These are phyloP conservation scores for Oegoconia quadripuncta DNA, from an alignment of 2,888 invertebrate genomes.

Conservation along the genomic window DNA sequence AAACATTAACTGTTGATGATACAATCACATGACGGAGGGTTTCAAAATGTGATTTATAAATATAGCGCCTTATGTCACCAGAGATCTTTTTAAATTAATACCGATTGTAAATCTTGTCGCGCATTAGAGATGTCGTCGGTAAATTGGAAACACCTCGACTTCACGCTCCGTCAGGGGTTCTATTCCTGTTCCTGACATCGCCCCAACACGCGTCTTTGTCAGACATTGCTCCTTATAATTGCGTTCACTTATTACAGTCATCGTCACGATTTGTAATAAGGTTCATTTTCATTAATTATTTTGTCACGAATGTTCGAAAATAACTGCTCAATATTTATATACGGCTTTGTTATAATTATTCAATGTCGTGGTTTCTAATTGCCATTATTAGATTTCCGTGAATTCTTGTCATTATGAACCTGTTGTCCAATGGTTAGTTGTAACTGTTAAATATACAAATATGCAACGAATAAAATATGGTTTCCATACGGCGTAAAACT, in stretches of 20 bases:
- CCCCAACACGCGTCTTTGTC: constrained; percentile 54
- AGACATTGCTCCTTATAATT: constrained; percentile 66
- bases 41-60: constrained; percentile 25
- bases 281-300: constrained; percentile 22
- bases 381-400: too few species aligned
- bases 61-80: constrained; percentile 57
- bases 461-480: too few species aligned
- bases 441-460: too few species aligned
- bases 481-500: neutral
- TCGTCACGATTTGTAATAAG: constrained; percentile 24
- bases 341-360: neutral
- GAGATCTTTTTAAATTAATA: constrained; percentile 65
- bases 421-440: too few species aligned
- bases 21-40: neutral
- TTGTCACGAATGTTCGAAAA: constrained; percentile 14
- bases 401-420: too few species aligned
- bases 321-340: neutral
- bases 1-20: neutral
- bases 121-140: constrained; percentile 47
- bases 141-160: constrained; percentile 69
- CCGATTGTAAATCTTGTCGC: constrained; percentile 64
- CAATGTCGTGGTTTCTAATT: neutral
- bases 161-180: constrained; percentile 49
- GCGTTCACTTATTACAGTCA: constrained; percentile 58
- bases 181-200: constrained; percentile 71